Percentiles rank a stretch among this genome's conserved stretches.
Conservation (phyloP, 92 coral and sea anemone species). For the Epizoanthus rinbou region DNA sequence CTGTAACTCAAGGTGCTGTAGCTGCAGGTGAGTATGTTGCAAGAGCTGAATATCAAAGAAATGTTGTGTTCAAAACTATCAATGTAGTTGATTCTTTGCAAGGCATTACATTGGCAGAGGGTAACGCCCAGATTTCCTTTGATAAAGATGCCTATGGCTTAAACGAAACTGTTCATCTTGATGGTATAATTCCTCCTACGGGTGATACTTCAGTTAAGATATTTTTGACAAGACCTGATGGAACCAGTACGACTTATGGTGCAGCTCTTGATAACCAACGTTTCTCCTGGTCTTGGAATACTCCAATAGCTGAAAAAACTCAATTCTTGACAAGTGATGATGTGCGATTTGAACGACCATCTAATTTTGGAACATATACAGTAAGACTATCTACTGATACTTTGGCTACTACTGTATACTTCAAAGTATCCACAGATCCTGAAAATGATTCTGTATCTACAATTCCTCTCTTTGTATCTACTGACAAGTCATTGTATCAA, state of each 20-base stretch:
- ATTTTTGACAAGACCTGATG: not conserved
- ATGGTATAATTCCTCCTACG: not conserved
- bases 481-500: not conserved
- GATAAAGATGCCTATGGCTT: not conserved
- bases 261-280: not conserved
- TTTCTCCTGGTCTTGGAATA: not conserved
- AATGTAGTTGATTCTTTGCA: not conserved
- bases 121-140: not conserved
- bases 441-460: not conserved
- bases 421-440: not conserved
- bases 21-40: not conserved
- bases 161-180: not conserved
- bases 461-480: not conserved
- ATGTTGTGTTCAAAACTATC: not conserved
- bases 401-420: not conserved
- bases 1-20: not conserved
- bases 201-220: not conserved
- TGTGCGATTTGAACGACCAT: not conserved
- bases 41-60: not conserved
- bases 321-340: no score
- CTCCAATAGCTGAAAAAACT: not conserved
- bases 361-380: not conserved
- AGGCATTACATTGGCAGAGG: not conserved
- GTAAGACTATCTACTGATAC: not conserved
- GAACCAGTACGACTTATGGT: not conserved